A percentile compares a stretch with the other conserved stretches of the same genome.
These are phyloP conservation scores for Danionella cerebrum DNA, from an alignment of 2,113 vertebrate genomes.

Conservation along the genomic window DNA sequence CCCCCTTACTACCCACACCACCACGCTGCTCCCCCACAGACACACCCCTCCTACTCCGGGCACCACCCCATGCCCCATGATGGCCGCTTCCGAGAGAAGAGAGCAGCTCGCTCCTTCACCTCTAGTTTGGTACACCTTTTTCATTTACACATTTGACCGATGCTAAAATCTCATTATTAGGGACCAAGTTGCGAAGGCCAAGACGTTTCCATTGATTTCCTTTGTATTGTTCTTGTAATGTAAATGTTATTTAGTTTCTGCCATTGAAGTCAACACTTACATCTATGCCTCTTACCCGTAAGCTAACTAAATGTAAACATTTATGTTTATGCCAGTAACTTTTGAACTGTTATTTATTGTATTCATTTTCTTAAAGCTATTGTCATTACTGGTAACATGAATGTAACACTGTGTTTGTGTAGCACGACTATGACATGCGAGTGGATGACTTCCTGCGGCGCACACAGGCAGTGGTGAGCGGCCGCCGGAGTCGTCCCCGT, in stretches of 20 bases:
- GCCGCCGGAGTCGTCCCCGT: slow-evolving; percentile 79
- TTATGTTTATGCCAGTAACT: no score
- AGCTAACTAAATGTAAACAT: no score
- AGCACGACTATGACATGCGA: slow-evolving; percentile 98
- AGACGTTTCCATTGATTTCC: no score
- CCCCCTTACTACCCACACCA: slow-evolving; percentile 88
- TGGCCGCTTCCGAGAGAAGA: slow-evolving; percentile 81
- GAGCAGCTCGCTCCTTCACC: slow-evolving; percentile 71
- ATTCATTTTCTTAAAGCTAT: background rate
- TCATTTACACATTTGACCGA: background rate
- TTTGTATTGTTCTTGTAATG: background rate
- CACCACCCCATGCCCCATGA: slow-evolving; percentile 86
- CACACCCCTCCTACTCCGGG: slow-evolving; percentile 81
- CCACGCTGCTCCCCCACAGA: slow-evolving; percentile 78
- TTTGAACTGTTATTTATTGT: background rate
- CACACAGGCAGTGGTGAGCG: slow-evolving; percentile 91
- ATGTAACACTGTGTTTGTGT: no score
- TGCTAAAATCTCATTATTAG: background rate
- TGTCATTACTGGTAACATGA: no score
- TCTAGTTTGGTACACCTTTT: slow-evolving; percentile 43
- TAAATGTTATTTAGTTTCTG: no score
- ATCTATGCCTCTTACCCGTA: no score
- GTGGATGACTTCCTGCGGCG: slow-evolving; percentile 96
- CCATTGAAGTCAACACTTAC: background rate
- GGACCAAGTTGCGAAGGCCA: no score